These are phyloP conservation scores for Pollenia griseotomentosa DNA, from an alignment of 2,888 invertebrate species.

Conservation along the genomic window DNA sequence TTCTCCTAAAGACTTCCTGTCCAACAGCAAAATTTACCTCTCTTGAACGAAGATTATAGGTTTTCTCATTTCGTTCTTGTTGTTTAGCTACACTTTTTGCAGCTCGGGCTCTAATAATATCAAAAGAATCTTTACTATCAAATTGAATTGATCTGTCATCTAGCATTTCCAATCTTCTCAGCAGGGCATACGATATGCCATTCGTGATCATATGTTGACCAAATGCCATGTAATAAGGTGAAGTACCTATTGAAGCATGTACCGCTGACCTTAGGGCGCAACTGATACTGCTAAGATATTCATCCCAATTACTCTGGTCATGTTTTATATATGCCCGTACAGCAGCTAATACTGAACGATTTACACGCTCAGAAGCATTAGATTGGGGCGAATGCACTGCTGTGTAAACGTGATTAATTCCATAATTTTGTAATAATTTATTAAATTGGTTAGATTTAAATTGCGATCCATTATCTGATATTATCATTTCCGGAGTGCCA, in stretches of 20 bases:
- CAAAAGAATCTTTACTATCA: background rate
- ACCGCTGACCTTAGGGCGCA: constrained; percentile 1
- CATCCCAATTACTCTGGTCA: no score
- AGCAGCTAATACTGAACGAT: no score
- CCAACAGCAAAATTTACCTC: background rate
- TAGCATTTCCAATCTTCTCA: constrained; percentile 21
- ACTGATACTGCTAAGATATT: no score
- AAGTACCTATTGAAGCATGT: constrained; percentile 1
- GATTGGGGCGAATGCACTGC: no score
- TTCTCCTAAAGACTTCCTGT: background rate
- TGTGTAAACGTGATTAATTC: no score
- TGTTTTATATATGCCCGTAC: no score
- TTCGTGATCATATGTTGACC: constrained; percentile 11
- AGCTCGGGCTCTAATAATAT: background rate
- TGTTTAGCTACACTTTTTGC: background rate
- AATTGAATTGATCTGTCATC: constrained; percentile 3
- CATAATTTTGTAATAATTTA: no score
- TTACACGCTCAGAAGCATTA: no score
- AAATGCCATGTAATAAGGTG: constrained; percentile 30
- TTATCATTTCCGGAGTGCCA: no score
- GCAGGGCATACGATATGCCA: constrained; percentile 11
- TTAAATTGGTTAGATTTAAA: no score
- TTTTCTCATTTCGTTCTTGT: background rate
- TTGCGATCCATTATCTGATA: no score
- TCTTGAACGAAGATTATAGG: background rate